Evolutionary conservation across 2,888 invertebrate genomes (phyloP).

Genomic region (Ormia ochracea): DNA sequence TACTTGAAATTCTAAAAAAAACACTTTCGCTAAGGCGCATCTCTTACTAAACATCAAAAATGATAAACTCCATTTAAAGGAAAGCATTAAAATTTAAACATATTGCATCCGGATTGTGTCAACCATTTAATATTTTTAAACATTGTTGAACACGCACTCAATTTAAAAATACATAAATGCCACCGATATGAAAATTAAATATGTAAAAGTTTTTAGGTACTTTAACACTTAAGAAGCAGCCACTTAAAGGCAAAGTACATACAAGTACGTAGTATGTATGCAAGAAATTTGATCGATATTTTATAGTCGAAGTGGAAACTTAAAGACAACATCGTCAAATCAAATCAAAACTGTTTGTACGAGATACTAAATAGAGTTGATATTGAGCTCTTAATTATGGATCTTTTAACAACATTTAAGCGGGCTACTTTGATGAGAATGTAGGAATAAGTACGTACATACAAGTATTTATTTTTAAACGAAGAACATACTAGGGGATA

Average conservation of each 20-base stretch:
- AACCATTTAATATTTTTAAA: too few species aligned
- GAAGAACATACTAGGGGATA: conserved; percentile 13
- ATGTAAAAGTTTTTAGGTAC: conserved; percentile 19
- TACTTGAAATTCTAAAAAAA: too few species aligned
- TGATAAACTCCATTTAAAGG: too few species aligned
- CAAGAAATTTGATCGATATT: conserved; percentile 74
- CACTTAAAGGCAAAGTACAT: conserved; percentile 32
- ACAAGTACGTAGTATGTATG: too few species aligned
- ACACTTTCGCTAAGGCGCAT: too few species aligned
- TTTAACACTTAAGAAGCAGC: conserved; percentile 40
- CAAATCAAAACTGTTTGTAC: conserved; percentile 45
- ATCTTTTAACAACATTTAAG: conserved; percentile 37
- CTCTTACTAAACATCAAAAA: too few species aligned
- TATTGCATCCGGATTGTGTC: too few species aligned
- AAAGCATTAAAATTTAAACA: too few species aligned
- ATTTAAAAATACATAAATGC: too few species aligned
- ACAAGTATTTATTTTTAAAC: conserved; percentile 11
- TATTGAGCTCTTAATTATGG: conserved; percentile 61
- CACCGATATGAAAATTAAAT: neutral
- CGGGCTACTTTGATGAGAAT: conserved; percentile 40
- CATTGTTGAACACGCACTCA: too few species aligned
- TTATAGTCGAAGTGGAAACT: conserved; percentile 73
- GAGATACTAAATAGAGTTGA: conserved; percentile 27
- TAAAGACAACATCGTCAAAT: conserved; percentile 60
- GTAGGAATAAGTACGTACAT: too few species aligned